A percentile compares a stretch with the other conserved stretches of the same genome.
Evolutionary conservation across 2,888 invertebrate genomes (phyloP).

Genomic region (Drosophila pullipes): DNA sequence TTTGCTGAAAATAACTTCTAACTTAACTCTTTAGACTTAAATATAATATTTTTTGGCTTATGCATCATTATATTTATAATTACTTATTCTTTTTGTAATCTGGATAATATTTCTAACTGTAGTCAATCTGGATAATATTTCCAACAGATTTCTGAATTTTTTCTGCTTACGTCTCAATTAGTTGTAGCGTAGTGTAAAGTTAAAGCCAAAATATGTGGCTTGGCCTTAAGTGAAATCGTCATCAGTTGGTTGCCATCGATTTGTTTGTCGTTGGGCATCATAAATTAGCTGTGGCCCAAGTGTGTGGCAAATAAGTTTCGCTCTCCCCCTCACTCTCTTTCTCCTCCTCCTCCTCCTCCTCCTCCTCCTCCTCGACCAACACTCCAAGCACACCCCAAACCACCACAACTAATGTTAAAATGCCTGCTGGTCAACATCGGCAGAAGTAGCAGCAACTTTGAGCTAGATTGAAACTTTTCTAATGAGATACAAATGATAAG

Average conservation of each 20-base stretch:
- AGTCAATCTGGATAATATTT: background rate
- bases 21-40: background rate
- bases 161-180: background rate
- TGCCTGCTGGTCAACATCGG: conserved; percentile 44
- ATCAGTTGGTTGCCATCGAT: conserved; percentile 58
- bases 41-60: background rate
- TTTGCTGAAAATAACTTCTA: rapidly evolving
- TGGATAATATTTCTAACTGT: background rate
- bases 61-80: background rate
- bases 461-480: conserved; percentile 71
- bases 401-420: conserved; percentile 3
- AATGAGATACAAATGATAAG: conserved; percentile 79
- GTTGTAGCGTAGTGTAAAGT: conserved; percentile 40
- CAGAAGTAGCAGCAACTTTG: conserved; percentile 44
- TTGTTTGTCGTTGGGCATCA: conserved; percentile 55
- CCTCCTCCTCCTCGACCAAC: background rate
- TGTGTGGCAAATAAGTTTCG: conserved; percentile 55
- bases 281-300: conserved; percentile 58
- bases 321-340: background rate
- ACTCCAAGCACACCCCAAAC: background rate
- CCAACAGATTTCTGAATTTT: background rate
- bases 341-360: background rate
- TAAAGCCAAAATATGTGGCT: conserved; percentile 7
- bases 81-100: too few relatives aligned
- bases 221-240: conserved; percentile 32